Evolutionary conservation across 2,113 vertebrate genomes (phyloP), one percentile per base, ranked within the genome.

Genomic region (Platysteira castanea): DNA sequence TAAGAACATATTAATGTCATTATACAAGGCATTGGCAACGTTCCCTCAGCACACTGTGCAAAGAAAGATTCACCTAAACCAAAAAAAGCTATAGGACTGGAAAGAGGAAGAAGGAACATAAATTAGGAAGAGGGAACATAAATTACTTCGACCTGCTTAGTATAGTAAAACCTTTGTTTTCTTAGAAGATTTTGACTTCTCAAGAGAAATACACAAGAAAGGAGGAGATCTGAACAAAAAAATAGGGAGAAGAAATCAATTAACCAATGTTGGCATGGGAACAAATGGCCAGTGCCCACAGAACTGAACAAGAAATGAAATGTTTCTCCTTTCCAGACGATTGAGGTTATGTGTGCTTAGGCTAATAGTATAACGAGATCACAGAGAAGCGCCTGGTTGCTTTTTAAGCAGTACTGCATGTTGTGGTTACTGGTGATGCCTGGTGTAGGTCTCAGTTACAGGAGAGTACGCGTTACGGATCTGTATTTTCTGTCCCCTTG

Each of bases 1-100:
- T 92, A 94, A 93, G 70, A 95, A 83, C 46, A 53, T 41, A 79
- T 53, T 94, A 88, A 88, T 90, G 50, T 77, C 15, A 70, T 92
- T 93, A 90, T 42, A 67, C 9, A 61, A 77, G 59, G 20, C 65
- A 85, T 9, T 87, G 74, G 41, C 59, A 64, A 73, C 5, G 8
- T 76, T 68, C 76, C 13, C 24, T 4, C 82, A 93, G 78, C n/a
- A 53, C 15, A 11, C 18, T 41, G 10, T 26, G 13, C 53, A 60
- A 64, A 30, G 26, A 75, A 95, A 69, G 7, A 33, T 60, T 60
- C 26, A 53, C n/a, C 41, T 65, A n/a, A 83, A 68, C 31, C 49
- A 28, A n/a, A 87, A 79, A 76, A 73, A 2, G 1, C n/a, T 60
- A 28, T 63, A 76, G 19, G 12, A 56, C 13, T 56, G 13, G 15